phyloP scores from a whole-genome alignment of 2,113 vertebrate genomes.

The Falcunculus frontatus region DNA sequence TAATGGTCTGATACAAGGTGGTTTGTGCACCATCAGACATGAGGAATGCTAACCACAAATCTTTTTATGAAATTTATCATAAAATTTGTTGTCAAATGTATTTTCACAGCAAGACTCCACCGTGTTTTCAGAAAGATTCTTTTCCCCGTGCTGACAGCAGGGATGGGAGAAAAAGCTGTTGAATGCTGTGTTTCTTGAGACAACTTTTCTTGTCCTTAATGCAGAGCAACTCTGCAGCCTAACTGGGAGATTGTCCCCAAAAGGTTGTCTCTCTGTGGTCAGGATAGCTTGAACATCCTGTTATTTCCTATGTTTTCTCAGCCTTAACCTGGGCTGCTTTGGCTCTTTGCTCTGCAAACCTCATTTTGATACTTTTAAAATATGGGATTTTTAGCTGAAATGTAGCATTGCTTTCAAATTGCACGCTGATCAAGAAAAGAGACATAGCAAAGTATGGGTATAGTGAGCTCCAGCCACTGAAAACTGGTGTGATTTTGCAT shows the following conservation, averaged over 20 bases:
- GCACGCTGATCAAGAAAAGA: not conserved
- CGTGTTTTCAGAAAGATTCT: not conserved
- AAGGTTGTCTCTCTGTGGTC: not conserved
- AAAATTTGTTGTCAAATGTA: not conserved
- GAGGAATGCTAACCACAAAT: not conserved
- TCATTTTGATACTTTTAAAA: not conserved
- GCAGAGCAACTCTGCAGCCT: not conserved
- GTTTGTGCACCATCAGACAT: not conserved
- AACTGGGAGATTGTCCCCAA: not conserved
- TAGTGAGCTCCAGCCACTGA: not conserved
- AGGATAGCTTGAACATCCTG: not conserved
- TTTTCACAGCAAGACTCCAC: not conserved
- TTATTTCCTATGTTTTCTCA: not conserved
- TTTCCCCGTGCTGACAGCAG: not conserved
- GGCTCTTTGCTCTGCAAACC: not conserved
- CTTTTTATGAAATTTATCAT: not conserved
- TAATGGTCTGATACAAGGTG: not conserved
- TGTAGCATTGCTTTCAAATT: not conserved
- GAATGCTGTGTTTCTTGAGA: not conserved
- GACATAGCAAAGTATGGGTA: not conserved
- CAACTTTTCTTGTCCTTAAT: not conserved
- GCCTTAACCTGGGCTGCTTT: not conserved
- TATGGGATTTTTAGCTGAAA: not conserved
- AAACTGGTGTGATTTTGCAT: not conserved
- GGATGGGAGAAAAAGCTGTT: not conserved